Conservation (phyloP, 2,797 vertebrate species). For the Coilia nasus region DNA sequence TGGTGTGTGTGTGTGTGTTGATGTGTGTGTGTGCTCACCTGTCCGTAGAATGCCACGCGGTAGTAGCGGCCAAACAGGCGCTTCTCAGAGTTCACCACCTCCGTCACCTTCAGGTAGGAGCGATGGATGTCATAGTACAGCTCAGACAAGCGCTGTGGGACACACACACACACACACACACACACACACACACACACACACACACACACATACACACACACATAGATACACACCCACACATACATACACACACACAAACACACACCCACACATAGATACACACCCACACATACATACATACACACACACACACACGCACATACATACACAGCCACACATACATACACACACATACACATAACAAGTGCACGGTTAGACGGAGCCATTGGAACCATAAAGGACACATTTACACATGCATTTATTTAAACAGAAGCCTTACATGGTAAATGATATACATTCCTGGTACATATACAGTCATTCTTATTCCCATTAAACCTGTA, state of each 20-base stretch:
- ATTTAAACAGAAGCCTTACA: not conserved
- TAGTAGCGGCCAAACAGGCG: constrained; percentile 95
- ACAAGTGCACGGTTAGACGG: too few species aligned
- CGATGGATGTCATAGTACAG: constrained; percentile 97
- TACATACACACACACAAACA: too few species aligned
- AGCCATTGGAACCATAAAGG: not conserved
- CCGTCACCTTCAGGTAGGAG: constrained; percentile 95
- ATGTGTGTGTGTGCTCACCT: constrained; percentile 73
- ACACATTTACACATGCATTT: not conserved
- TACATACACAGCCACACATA: too few species aligned
- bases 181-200: too few species aligned
- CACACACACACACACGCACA: too few species aligned
- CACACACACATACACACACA: too few species aligned
- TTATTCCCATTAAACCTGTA: not conserved
- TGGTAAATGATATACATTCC: not conserved
- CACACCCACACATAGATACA: too few species aligned
- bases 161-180: too few species aligned
- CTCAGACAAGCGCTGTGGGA: constrained; percentile 86
- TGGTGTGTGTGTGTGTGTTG: not conserved
- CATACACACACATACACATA: too few species aligned
- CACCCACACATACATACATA: too few species aligned
- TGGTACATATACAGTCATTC: not conserved
- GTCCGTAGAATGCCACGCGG: constrained; percentile 95
- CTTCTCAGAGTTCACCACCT: constrained; percentile 96
- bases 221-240: too few species aligned